Evolutionary conservation across 2,888 invertebrate genomes (phyloP), one percentile per base, ranked within the genome.

Genomic region (Iselma pallidipennis): DNA sequence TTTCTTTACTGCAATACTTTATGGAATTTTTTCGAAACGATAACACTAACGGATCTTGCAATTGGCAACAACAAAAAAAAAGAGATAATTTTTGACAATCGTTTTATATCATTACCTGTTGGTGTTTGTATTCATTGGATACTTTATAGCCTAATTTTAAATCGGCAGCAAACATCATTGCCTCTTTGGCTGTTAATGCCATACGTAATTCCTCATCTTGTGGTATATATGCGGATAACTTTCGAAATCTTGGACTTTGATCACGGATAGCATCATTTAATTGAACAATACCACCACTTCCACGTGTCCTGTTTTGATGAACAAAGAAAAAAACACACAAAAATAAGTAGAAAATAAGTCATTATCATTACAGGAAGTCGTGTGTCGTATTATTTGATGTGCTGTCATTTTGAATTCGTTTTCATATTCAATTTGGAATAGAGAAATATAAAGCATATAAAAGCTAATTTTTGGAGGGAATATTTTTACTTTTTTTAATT

Each of bases 181-280:
- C 85, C 82, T 94, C 94, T 62, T 84, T 83, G 2, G 91, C 91
- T 0, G 90, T 89, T 21, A 94, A 84, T 70, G 88, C 85, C 0
- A 91, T 87, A 71, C 92, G 86, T 28, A 92, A 80, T 63, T 90
- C 82, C 75, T 91, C 90, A 63, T 91, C 89, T 78, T 94, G 93
- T 86, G 92, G 92, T 71, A 94, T 93, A 83, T 93, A 93, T 54
- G 90, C 89, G 26, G 90, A 88, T 66, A 91, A 84, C 92, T 70
- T 93, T 87, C 82, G 95, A 94, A 74, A 90, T 85, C 50, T 92
- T 89, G 56, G 92, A 89, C 70, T 96, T 86, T 26, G 89, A 86
- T 66, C 94, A 85, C 74, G 93, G 81, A 74, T 89, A 85, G 78
- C 70, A 19, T 76, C 77, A 62, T 81, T 82, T 42, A 81, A 69